phyloP scores from a whole-genome alignment of 2,113 vertebrate genomes.

The Corythaixoides concolor region DNA sequence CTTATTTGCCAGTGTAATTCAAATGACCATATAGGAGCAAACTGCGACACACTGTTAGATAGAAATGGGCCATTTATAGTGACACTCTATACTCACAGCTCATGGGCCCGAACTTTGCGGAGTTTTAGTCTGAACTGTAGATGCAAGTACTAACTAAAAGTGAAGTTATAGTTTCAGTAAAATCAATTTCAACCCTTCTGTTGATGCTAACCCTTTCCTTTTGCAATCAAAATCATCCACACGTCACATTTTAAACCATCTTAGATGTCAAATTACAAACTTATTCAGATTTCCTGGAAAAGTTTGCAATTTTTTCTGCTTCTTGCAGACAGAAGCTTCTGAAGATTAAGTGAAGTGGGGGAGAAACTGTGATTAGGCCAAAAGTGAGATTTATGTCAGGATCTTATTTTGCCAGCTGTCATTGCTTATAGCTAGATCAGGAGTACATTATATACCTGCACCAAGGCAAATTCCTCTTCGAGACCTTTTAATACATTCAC shows the following conservation, averaged over 20 bases:
- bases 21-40: neutral
- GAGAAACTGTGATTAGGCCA: neutral
- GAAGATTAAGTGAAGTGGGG: neutral
- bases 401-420: neutral
- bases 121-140: neutral
- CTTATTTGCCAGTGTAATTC: neutral
- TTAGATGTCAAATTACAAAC: neutral
- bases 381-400: neutral
- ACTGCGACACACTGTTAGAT: neutral
- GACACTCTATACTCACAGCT: neutral
- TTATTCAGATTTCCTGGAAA: neutral
- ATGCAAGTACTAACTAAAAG: neutral
- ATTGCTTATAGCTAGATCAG: neutral
- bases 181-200: neutral
- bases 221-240: neutral
- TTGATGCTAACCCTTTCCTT: neutral
- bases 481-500: conserved; percentile 84
- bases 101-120: neutral
- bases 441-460: conserved; percentile 78
- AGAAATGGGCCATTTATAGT: neutral
- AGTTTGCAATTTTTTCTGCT: neutral
- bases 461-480: conserved; percentile 78
- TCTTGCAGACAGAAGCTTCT: neutral
- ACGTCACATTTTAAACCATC: neutral
- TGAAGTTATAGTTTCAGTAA: neutral